Evolutionary conservation across 2,888 invertebrate genomes (phyloP).

Genomic region (Drosophila suboccidentalis): DNA sequence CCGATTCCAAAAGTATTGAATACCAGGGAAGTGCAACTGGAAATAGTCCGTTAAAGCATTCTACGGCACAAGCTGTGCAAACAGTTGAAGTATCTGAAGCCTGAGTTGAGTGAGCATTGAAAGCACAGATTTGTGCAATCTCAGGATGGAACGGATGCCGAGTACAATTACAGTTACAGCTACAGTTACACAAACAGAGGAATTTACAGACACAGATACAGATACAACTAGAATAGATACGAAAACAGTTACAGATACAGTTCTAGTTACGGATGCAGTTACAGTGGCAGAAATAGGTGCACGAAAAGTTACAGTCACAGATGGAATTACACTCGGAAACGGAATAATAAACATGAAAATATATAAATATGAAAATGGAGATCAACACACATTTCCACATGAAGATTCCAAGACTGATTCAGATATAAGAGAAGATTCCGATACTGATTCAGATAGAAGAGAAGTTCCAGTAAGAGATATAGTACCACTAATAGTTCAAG

Average conservation of each 20-base stretch:
- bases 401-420: too few relatives aligned
- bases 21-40: background rate
- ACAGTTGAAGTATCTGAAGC: background rate
- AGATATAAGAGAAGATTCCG: background rate
- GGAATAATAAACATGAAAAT: too few relatives aligned
- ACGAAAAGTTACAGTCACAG: too few relatives aligned
- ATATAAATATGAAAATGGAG: too few relatives aligned
- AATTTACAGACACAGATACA: too few relatives aligned
- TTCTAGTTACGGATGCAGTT: conserved; percentile 1
- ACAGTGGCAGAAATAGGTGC: too few relatives aligned
- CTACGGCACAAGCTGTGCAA: background rate
- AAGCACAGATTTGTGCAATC: conserved; percentile 20
- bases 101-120: conserved; percentile 4
- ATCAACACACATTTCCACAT: too few relatives aligned
- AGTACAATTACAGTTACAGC: background rate
- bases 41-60: background rate
- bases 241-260: background rate
- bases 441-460: too few relatives aligned
- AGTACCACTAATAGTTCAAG: too few relatives aligned
- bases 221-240: too few relatives aligned
- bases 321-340: background rate
- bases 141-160: background rate
- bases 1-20: too few relatives aligned
- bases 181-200: background rate
- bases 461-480: too few relatives aligned